Base-by-base conservation (phyloP, 37 sponge, comb jelly and placozoan genomes). In the Halichondria panicea region DNA sequence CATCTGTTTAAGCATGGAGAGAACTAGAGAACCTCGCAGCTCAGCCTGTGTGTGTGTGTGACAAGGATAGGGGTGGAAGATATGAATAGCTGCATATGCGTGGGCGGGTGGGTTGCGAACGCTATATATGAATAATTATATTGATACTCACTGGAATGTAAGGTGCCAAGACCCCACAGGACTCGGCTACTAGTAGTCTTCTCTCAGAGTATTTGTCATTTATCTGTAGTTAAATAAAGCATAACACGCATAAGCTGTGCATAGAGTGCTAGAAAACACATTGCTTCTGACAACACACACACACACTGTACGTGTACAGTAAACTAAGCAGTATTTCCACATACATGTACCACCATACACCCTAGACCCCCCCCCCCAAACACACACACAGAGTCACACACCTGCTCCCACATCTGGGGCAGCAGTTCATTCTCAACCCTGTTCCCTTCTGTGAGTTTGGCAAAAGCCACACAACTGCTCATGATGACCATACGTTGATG, bases 381-480 rank as follows among this genome's bases (percentile, higher is more conserved):
- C 43, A 36, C 35, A n/a, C 43, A 64, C 39, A 4, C 67, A 3
- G 24, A n/a, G n/a, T n/a, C n/a, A 3, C 35, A 64, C 30, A 91
- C 92, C 79, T 93, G 97, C 70, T 91, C 87, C 94, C 91, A 97
- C 41, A 92, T 86, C 78, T 97, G 97, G 8, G 94, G 94, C 52
- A 97, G 69, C 6, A 97, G 87, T 81, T 97, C 97, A 5, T 76
- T 72, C 62, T 85, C 89, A 44, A 93, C 66, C 43, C 80, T 37
- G 13, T 45, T 62, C 21, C 34, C 22, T 0, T 80, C 89, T n/a
- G 73, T 79, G 38, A 79, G 57, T 74, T 80, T 84, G 69, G 97
- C 89, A 61, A 87, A 93, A 15, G 91, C 88, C 64, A 90, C 92
- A 79, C 94, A 88, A 18, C 94, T 89, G 40, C 75, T 77, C 76